Base-by-base conservation (phyloP, 1,140 invertebrate species). In the Drosophila insularis region DNA sequence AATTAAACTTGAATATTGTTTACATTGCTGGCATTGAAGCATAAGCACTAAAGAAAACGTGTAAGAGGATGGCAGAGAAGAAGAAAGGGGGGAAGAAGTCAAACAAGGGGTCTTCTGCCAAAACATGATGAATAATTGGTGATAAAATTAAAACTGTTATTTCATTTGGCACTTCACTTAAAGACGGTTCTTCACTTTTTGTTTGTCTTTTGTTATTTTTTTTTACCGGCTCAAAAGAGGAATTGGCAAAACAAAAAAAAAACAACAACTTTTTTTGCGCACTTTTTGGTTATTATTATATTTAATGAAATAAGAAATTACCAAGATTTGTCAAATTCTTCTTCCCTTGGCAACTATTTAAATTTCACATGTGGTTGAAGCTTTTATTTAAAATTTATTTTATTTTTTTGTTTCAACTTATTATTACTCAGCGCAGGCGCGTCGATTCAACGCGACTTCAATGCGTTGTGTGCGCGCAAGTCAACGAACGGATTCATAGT, bases 401-500 rank as follows among this genome's bases (percentile, higher is more conserved):
- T 19, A 50, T 71, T 63, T 67, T 40, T 56, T 64, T 61, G 40
- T 54, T 55, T 64, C 32, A 43, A 66, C 53, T 62, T 62, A 31
- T 62, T 62, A 31, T 63, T 40, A 59, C 64, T 74, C 64, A 84
- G 84, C 84, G 84, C 84, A 74, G 63, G 84, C 84, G 84, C 85
- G 77, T 72, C 73, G 73, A 27, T 27, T 27, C 27, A 27, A 71
- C 78, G 63, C 50, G 73, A 21, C 71, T 75, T 63, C 71, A 67
- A 70, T 59, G 61, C 43, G 43, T 50, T 58, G 46, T 37, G 63
- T 80, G 71, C 68, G 79, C 71, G 69, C 90, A 71, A 91, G 78
- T 78, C 82, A 90, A 91, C 90, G 90, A 89, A 85, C 90, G 90
- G 76, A 80, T 82, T 89, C 78, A 90, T 91, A 89, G 85, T 91